Conservation (phyloP, 2,888 invertebrate genomes). For the Heliconius cydno region DNA sequence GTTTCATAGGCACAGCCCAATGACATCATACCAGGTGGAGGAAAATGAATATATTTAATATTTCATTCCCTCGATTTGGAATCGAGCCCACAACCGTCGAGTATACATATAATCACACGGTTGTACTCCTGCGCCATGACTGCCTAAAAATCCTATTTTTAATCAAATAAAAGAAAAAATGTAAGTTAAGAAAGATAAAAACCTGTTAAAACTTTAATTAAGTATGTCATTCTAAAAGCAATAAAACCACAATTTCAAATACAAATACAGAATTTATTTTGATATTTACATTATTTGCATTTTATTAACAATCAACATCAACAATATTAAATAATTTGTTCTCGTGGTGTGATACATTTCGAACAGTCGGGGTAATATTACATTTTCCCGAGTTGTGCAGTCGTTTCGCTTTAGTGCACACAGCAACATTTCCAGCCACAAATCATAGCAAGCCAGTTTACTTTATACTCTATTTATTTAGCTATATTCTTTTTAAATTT, state of each 20-base stretch:
- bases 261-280: slow-evolving; percentile 88
- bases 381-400: slow-evolving; percentile 60
- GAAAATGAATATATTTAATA: no score
- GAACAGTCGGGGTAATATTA: slow-evolving; percentile 76
- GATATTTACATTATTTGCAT: slow-evolving; percentile 90
- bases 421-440: slow-evolving; percentile 52
- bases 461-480: slow-evolving; percentile 40
- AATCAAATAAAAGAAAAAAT: background rate
- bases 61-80: no score
- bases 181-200: background rate
- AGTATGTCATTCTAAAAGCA: background rate
- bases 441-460: slow-evolving; percentile 43
- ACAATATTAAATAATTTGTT: slow-evolving; percentile 87
- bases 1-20: no score
- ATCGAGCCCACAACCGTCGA: no score
- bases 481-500: slow-evolving; percentile 45
- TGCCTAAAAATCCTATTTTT: no score
- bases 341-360: slow-evolving; percentile 79
- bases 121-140: no score
- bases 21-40: no score
- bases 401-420: slow-evolving; percentile 49
- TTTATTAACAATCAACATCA: slow-evolving; percentile 91
- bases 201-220: background rate
- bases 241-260: slow-evolving; percentile 72
- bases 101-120: no score